phyloP scores from a whole-genome alignment of 2,888 invertebrate genomes.

The Elgonia sp. region DNA sequence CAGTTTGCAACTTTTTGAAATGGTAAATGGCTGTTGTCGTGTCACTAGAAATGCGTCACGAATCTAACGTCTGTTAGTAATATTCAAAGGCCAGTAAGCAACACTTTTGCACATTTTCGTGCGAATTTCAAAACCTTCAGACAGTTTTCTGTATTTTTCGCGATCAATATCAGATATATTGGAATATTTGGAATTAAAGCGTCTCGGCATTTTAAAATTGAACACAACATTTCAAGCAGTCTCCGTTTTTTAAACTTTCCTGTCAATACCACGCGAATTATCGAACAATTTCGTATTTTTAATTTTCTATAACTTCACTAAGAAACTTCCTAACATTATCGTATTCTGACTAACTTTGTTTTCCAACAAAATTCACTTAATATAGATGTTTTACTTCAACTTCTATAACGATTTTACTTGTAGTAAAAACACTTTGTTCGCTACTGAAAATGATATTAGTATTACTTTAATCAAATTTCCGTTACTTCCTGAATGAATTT shows the following conservation, averaged over 20 bases:
- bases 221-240: neutral
- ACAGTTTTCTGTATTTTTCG: conserved; percentile 12
- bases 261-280: no score
- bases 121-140: conserved; percentile 16
- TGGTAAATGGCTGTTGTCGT: conserved; percentile 72
- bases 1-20: conserved; percentile 61
- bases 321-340: neutral
- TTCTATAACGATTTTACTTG: conserved; percentile 1
- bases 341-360: conserved; percentile 13
- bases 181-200: conserved; percentile 20
- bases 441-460: conserved; percentile 9
- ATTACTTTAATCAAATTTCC: conserved; percentile 1
- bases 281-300: neutral
- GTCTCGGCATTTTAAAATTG: neutral
- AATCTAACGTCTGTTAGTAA: conserved; percentile 59
- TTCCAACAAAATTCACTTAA: conserved; percentile 22
- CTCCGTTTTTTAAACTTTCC: no score
- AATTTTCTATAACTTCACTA: neutral
- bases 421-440: neutral
- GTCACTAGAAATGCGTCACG: conserved; percentile 38
- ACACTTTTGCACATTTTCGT: conserved; percentile 23
- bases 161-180: conserved; percentile 30
- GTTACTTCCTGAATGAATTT: neutral
- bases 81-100: conserved; percentile 60
- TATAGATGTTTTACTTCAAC: conserved; percentile 22